A percentile compares a stretch with the other conserved stretches of the same genome.
Evolutionary conservation across 2,888 invertebrate genomes (phyloP).

Genomic region (Ornithoptera alexandrae): DNA sequence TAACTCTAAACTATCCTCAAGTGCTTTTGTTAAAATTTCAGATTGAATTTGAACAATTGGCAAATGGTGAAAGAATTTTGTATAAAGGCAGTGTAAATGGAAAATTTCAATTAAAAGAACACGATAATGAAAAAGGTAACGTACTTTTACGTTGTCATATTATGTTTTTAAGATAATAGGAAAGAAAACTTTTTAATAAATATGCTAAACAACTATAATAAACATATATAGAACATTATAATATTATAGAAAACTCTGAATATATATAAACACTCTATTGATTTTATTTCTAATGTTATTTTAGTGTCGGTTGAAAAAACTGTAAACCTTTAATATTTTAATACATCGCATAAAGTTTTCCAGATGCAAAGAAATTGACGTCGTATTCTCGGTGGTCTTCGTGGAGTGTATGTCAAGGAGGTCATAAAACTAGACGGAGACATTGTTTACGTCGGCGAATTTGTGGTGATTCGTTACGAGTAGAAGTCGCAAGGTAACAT

Average conservation of each 20-base stretch:
- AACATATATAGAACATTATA: neutral
- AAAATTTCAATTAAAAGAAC: conserved; percentile 23
- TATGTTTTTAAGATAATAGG: neutral
- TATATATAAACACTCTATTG: neutral
- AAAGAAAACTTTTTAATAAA: neutral
- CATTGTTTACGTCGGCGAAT: conserved; percentile 57
- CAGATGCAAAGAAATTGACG: conserved; percentile 47
- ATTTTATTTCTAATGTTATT: neutral
- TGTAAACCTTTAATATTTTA: neutral
- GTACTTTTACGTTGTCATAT: neutral
- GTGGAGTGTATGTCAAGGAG: conserved; percentile 61
- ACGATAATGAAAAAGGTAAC: conserved; percentile 33
- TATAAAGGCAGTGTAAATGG: conserved; percentile 27
- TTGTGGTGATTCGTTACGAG: conserved; percentile 62
- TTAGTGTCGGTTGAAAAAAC: neutral
- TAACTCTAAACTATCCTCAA: conserved; percentile 36
- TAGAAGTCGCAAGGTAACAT: conserved; percentile 62
- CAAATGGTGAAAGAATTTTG: conserved; percentile 33
- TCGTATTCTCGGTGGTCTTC: conserved; percentile 60
- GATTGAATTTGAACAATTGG: conserved; percentile 38
- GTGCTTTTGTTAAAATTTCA: conserved; percentile 42
- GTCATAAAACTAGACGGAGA: conserved; percentile 56
- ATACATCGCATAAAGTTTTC: neutral
- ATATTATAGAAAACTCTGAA: too few species aligned
- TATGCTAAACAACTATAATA: neutral